These are phyloP conservation scores for Rhadina sibilatrix DNA, from an alignment of 2,113 vertebrate species.

Conservation along the genomic window DNA sequence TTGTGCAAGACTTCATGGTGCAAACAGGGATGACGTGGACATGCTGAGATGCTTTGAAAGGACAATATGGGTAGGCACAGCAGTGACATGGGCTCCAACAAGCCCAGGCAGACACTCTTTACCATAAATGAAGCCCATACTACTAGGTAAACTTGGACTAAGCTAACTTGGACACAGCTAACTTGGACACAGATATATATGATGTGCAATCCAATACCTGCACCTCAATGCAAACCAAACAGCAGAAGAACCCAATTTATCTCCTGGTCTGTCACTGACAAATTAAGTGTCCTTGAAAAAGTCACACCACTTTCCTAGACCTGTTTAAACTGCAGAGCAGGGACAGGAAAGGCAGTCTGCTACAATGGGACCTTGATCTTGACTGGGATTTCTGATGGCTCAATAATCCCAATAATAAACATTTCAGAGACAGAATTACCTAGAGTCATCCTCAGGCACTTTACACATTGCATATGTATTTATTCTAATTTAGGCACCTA, in stretches of 20 bases:
- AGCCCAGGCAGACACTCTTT: neutral
- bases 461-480: slow-evolving; percentile 23
- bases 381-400: neutral
- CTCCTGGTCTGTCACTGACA: neutral
- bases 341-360: neutral
- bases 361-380: neutral
- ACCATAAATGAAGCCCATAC: neutral
- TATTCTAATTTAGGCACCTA: slow-evolving; percentile 8
- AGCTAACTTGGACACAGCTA: neutral
- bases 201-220: neutral
- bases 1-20: neutral
- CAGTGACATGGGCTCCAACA: neutral
- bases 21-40: neutral
- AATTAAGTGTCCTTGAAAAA: neutral
- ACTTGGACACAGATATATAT: neutral
- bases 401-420: neutral
- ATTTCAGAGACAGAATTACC: neutral
- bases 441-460: slow-evolving; percentile 32
- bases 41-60: neutral
- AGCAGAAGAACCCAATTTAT: neutral
- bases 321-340: neutral
- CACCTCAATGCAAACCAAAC: neutral
- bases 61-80: neutral
- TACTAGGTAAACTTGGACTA: neutral
- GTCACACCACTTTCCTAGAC: neutral